Base-by-base conservation (phyloP, 2,113 vertebrate genomes). In the Dipodomys spectabilis region DNA sequence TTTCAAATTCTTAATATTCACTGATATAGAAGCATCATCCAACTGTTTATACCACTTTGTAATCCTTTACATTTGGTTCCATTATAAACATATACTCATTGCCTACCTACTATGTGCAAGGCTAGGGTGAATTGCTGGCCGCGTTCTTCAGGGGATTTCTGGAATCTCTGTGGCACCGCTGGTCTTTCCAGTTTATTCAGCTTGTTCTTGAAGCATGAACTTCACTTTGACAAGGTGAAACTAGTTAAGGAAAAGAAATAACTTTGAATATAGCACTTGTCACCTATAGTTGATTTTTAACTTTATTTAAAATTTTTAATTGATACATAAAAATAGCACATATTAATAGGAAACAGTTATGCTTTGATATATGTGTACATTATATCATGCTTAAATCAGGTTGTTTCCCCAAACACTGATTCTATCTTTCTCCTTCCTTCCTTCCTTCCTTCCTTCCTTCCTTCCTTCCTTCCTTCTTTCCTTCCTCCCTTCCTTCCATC, bases 1-100 rank as follows among this genome's bases (percentile, higher is more conserved):
- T 19, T 72, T 69, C 18, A 71, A 95, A 95, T 30, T 60, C 86
- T 65, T 90, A 69, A 39, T 32, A 44, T 57, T 72, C 25, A 28
- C 4, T 28, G 69, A 39, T 22, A 23, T 11, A 35, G 83, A 94
- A 53, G 28, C 22, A 6, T 75, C 75, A 39, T 65, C 53, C 28
- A 13, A 53, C 6, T 88, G 71, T 27, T 35, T 39, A 65, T 9
- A 18, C 60, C 75, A 7, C 53, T 94, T 84, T 9, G 4, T 44
- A 39, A 67, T 65, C 81, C 25, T 87, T 78, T 44, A 20, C 45
- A 20, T 32, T 67, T 7, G 22, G 16, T 84, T 65, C 27, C 62
- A 57, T 84, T 75, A 8, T 23, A 82, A 80, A 44, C 12, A 22
- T 53, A 1, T 10, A 53, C 72, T 80, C 88, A 22, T 49, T 35